Conservation (phyloP, 2,797 vertebrate species). For the Chaetodon trifasciatus region DNA sequence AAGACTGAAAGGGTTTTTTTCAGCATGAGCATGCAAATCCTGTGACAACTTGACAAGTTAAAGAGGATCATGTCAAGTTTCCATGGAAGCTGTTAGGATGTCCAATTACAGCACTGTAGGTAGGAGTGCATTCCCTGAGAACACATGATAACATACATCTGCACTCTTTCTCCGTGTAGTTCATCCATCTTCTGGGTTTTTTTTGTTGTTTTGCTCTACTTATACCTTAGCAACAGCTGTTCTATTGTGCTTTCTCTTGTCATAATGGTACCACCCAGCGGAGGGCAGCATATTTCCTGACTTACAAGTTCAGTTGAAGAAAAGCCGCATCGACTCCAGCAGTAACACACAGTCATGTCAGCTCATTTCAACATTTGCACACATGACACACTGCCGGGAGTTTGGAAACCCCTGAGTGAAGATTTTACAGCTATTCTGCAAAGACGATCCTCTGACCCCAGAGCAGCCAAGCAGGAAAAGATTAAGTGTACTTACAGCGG, state of each 20-base stretch:
- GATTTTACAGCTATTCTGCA: not conserved
- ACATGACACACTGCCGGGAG: not conserved
- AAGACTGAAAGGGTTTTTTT: constrained; percentile 4
- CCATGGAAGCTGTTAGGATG: not conserved
- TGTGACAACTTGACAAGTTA: constrained; percentile 7
- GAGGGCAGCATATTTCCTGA: not conserved
- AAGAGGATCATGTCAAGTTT: constrained; percentile 8
- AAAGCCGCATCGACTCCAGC: not conserved
- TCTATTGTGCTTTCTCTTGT: not conserved
- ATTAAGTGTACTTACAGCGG: constrained; percentile 8
- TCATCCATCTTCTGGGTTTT: not conserved
- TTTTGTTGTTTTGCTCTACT: not conserved
- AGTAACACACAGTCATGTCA: not conserved
- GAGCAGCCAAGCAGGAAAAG: constrained; percentile 6
- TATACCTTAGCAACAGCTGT: not conserved
- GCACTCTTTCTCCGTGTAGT: not conserved
- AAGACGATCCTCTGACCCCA: constrained; percentile 12
- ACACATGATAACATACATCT: not conserved
- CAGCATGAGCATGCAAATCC: constrained; percentile 44
- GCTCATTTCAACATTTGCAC: not conserved
- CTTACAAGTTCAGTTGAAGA: too few species aligned
- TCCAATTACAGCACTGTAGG: not conserved
- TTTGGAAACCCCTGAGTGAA: not conserved
- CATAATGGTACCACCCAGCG: not conserved
- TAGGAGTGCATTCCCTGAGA: not conserved